phyloP scores from a whole-genome alignment of 2,888 invertebrate species.

The Leptothorax acervorum region DNA sequence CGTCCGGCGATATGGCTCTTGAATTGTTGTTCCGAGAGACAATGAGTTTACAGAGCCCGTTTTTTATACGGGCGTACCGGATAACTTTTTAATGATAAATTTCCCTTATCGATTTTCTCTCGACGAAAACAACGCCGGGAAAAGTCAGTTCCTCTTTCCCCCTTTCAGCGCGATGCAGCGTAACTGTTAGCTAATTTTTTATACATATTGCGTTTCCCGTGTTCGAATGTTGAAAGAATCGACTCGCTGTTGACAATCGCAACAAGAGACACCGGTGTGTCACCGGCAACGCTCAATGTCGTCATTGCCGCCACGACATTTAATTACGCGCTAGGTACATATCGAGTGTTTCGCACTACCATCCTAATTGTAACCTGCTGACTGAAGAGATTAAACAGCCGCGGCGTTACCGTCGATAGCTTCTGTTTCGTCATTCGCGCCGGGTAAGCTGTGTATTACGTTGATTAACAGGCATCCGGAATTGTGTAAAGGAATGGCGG shows the following conservation, averaged over 20 bases:
- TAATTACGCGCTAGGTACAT: conserved; percentile 27
- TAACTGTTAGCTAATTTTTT: conserved; percentile 10
- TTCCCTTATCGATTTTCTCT: not conserved
- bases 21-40: not conserved
- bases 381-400: conserved; percentile 37
- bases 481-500: conserved; percentile 11
- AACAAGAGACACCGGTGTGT: conserved; percentile 19
- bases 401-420: conserved; percentile 14
- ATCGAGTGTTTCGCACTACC: conserved; percentile 44
- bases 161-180: not conserved
- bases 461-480: conserved; percentile 35
- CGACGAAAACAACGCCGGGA: not conserved
- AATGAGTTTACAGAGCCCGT: not conserved
- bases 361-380: conserved; percentile 47
- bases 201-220: conserved; percentile 21
- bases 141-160: not conserved
- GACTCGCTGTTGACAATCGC: conserved; percentile 16
- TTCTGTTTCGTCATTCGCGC: conserved; percentile 34
- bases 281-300: conserved; percentile 39
- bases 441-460: not conserved
- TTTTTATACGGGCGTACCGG: not conserved
- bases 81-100: not conserved
- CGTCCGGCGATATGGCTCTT: not conserved
- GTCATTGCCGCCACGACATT: conserved; percentile 15
- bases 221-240: conserved; percentile 34